Percentiles rank a stretch among this genome's conserved stretches.
Conservation (phyloP, 2,797 vertebrate species). For the Heliangelus exortis region DNA sequence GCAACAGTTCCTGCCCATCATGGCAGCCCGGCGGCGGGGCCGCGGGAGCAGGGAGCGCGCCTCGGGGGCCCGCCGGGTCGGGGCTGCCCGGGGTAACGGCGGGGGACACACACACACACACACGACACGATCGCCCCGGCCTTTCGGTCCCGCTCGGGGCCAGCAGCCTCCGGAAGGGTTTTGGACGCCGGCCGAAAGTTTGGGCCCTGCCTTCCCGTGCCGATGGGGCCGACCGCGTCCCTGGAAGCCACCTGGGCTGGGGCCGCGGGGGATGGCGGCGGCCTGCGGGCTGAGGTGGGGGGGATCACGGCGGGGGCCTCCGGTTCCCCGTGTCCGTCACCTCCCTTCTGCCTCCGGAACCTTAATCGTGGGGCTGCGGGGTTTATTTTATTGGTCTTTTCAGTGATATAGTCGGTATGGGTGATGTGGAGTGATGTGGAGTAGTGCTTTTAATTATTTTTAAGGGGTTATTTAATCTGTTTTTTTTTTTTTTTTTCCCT, state of each 20-base stretch:
- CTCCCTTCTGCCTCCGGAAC: rapidly evolving
- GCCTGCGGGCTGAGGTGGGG: background rate
- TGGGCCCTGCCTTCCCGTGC: background rate
- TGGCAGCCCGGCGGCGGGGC: background rate
- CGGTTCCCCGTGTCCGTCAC: background rate
- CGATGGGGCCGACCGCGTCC: background rate
- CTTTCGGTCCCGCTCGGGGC: background rate
- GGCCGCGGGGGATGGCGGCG: background rate
- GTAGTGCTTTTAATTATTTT: background rate
- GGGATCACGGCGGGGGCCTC: too few relatives aligned
- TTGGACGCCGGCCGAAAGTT: background rate
- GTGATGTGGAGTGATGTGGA: background rate
- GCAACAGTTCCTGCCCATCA: background rate
- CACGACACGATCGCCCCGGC: background rate
- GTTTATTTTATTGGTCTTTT: background rate
- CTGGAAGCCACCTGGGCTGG: background rate
- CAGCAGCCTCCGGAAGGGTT: background rate
- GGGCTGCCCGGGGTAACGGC: background rate
- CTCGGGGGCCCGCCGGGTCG: background rate
- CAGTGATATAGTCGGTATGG: background rate
- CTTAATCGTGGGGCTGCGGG: background rate
- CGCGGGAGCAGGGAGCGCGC: background rate
- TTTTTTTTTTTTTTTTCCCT: too few relatives aligned
- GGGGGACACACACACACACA: too few relatives aligned
- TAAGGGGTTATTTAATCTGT: background rate